Evolutionary conservation across 2,797 vertebrate species (phyloP).

Genomic region (Sebastes matsubarae): DNA sequence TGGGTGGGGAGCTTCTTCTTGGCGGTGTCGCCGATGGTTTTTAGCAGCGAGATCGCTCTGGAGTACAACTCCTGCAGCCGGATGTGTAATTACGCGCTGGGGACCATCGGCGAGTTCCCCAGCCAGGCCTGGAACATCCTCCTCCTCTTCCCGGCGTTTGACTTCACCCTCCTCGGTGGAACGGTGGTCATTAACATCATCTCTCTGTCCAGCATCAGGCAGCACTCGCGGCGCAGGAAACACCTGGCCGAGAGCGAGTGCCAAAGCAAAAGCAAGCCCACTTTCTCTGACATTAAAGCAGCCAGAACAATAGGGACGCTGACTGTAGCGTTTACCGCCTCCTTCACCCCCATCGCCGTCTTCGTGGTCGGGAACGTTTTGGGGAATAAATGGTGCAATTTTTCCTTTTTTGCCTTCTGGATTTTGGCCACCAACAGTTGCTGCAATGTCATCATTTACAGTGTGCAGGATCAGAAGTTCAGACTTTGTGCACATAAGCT

Average conservation of each 20-base stretch:
- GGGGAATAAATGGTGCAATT: constrained; percentile 86
- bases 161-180: constrained; percentile 79
- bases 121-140: constrained; percentile 81
- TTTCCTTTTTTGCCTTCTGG: constrained; percentile 88
- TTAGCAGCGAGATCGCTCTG: constrained; percentile 79
- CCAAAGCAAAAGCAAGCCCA: constrained; percentile 73
- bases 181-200: constrained; percentile 82
- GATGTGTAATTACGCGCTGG: constrained; percentile 85
- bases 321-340: constrained; percentile 83
- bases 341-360: constrained; percentile 85
- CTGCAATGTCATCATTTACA: constrained; percentile 86
- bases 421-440: constrained; percentile 85
- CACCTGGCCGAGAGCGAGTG: constrained; percentile 73
- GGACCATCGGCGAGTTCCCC: constrained; percentile 62
- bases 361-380: constrained; percentile 85
- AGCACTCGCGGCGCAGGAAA: constrained; percentile 80
- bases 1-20: constrained; percentile 84
- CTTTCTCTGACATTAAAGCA: constrained; percentile 86
- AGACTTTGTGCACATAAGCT: constrained; percentile 80
- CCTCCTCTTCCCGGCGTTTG: constrained; percentile 80
- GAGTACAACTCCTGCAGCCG: constrained; percentile 86
- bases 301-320: constrained; percentile 84
- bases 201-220: constrained; percentile 82
- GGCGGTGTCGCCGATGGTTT: constrained; percentile 80
- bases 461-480: constrained; percentile 84